phyloP scores from a whole-genome alignment of 2,113 vertebrate genomes.

The Baryphthengus martii region DNA sequence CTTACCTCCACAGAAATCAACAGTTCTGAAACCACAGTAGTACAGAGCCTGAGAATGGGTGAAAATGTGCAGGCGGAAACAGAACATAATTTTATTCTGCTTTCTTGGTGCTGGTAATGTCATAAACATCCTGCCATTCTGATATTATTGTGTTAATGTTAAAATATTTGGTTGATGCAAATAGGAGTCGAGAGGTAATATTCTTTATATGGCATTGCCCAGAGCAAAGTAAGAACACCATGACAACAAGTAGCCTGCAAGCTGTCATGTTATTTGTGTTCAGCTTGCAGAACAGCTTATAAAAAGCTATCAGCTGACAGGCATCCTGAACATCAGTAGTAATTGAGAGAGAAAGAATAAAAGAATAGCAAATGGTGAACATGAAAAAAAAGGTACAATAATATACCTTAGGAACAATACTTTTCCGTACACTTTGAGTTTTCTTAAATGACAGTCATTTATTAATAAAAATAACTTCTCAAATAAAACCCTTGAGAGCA shows the following conservation, averaged over 20 bases:
- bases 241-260: constrained; percentile 65
- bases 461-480: neutral
- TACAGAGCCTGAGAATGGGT: neutral
- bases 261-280: constrained; percentile 69
- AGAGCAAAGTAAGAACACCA: constrained; percentile 61
- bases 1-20: constrained; percentile 10
- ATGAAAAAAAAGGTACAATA: neutral
- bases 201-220: constrained; percentile 66
- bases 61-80: neutral
- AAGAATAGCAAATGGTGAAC: constrained; percentile 7
- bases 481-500: neutral
- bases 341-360: constrained; percentile 44
- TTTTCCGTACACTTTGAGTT: neutral
- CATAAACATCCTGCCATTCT: constrained; percentile 56
- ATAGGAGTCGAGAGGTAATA: constrained; percentile 59
- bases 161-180: constrained; percentile 70
- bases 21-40: neutral
- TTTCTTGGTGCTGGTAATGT: constrained; percentile 43
- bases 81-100: constrained; percentile 46
- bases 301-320: constrained; percentile 64
- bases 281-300: constrained; percentile 44
- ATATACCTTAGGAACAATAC: neutral
- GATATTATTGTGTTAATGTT: constrained; percentile 55
- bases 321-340: constrained; percentile 56
- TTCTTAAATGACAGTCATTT: constrained; percentile 21